phyloP scores from a whole-genome alignment of 37 sponge, comb jelly and placozoan genomes.

The Agelas oroides region DNA sequence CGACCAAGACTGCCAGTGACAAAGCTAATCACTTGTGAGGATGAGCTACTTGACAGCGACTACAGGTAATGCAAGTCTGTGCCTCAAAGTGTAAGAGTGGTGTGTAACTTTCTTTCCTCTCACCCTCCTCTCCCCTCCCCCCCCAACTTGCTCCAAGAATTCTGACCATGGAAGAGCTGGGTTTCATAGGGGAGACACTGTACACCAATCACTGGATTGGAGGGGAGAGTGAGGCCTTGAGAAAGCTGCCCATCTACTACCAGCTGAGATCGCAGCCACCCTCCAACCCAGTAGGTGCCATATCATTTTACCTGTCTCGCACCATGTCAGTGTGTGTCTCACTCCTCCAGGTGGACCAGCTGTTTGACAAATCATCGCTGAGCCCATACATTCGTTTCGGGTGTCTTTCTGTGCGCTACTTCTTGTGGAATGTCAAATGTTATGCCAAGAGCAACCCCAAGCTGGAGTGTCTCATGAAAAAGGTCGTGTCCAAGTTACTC shows the following conservation, averaged over 20 bases:
- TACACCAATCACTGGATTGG: constrained; percentile 61
- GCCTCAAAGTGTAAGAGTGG: neutral
- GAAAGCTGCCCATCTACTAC: constrained; percentile 45
- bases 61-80: neutral
- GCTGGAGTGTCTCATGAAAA: neutral
- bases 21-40: neutral
- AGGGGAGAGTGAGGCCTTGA: constrained; percentile 75
- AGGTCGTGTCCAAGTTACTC: constrained; percentile 40
- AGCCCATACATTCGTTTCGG: constrained; percentile 83
- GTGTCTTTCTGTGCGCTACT: constrained; percentile 72
- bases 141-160: constrained; percentile 20
- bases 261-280: neutral
- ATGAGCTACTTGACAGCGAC: neutral
- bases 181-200: constrained; percentile 25
- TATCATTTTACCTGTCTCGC: too few relatives aligned
- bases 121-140: too few relatives aligned
- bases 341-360: constrained; percentile 1
- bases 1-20: neutral
- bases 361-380: constrained; percentile 57
- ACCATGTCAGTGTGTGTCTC: too few relatives aligned
- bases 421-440: constrained; percentile 30
- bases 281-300: neutral
- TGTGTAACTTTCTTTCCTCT: neutral
- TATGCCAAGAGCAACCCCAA: constrained; percentile 13
- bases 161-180: constrained; percentile 53